These are phyloP conservation scores for Pluvialis apricaria DNA, from an alignment of 2,113 vertebrate species.

Conservation along the genomic window DNA sequence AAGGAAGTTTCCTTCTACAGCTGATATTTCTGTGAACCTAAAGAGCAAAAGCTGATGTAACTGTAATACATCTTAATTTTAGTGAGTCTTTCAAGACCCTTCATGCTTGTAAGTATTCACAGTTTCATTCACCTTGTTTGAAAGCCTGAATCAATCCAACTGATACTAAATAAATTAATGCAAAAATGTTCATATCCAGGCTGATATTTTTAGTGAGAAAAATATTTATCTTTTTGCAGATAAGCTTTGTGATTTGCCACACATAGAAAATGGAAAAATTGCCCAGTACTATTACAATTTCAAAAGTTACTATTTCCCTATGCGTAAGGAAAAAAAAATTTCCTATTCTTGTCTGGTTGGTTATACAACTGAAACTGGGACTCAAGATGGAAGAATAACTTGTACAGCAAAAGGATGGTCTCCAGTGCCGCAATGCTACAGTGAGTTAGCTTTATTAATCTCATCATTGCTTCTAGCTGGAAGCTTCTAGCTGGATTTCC, in stretches of 20 bases:
- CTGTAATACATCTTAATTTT: background rate
- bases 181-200: background rate
- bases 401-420: constrained; percentile 71
- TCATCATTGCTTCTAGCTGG: background rate
- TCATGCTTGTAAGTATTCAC: background rate
- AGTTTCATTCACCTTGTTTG: background rate
- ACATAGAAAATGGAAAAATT: constrained; percentile 68
- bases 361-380: constrained; percentile 65
- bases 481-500: background rate
- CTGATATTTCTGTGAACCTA: background rate
- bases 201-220: background rate
- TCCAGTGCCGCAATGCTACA: constrained; percentile 64
- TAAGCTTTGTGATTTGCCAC: constrained; percentile 65
- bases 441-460: constrained; percentile 52
- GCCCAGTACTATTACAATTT: constrained; percentile 73
- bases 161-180: background rate
- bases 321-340: constrained; percentile 41
- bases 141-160: background rate
- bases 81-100: background rate
- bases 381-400: constrained; percentile 41
- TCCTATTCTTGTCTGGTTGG: constrained; percentile 67
- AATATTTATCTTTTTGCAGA: constrained; percentile 53
- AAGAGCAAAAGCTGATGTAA: background rate
- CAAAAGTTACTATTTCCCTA: constrained; percentile 72
- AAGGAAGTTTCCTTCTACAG: background rate